Evolutionary conservation across 2,888 invertebrate genomes (phyloP).

Genomic region (Polyommatus icarus): DNA sequence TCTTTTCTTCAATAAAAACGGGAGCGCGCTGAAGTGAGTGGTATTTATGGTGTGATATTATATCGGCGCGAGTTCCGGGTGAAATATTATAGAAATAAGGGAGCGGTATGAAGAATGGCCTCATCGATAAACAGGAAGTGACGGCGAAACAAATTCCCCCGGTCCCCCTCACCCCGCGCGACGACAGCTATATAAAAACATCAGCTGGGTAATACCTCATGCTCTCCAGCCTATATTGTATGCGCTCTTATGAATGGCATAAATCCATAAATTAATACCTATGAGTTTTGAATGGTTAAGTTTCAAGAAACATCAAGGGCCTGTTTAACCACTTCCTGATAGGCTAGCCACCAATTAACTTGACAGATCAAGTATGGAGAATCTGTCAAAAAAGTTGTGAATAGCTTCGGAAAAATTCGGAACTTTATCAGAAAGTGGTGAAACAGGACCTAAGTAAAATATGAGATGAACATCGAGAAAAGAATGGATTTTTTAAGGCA

Average conservation of each 20-base stretch:
- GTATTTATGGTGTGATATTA: background rate
- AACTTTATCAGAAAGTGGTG: too few species aligned
- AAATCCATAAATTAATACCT: background rate
- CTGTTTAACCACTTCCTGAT: too few species aligned
- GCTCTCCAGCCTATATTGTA: background rate
- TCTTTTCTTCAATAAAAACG: background rate
- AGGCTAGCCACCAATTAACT: too few species aligned
- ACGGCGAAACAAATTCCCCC: background rate
- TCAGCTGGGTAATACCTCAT: background rate
- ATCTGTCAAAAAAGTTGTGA: too few species aligned
- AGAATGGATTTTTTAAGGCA: too few species aligned
- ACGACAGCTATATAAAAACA: background rate
- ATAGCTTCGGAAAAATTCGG: too few species aligned
- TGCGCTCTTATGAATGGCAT: background rate
- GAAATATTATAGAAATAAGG: constrained; percentile 19
- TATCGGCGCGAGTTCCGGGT: background rate
- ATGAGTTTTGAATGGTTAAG: too few species aligned
- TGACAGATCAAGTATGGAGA: too few species aligned
- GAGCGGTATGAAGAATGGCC: background rate
- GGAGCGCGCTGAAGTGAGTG: background rate
- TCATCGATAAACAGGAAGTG: constrained; percentile 2
- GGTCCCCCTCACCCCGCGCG: background rate
- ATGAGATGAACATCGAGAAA: too few species aligned
- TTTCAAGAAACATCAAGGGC: too few species aligned
- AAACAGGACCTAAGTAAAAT: too few species aligned